phyloP scores from a whole-genome alignment of 2,888 invertebrate species.

The Andrena trimmerana region DNA sequence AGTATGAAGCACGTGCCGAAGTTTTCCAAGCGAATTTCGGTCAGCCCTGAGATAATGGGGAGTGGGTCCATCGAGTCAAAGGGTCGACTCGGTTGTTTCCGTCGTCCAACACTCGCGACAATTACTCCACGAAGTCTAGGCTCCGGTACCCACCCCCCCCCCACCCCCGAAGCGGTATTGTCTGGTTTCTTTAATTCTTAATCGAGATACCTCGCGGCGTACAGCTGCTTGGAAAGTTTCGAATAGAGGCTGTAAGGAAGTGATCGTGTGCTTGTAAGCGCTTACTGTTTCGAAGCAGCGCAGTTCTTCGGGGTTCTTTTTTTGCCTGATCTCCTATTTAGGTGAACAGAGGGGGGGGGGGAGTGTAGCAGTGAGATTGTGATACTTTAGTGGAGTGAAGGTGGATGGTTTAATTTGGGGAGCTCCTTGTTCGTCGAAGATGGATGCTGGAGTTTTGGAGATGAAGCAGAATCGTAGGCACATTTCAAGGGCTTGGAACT shows the following conservation, averaged over 20 bases:
- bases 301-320: too few species aligned
- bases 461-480: too few species aligned
- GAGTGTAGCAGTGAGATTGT: too few species aligned
- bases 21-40: conserved; percentile 2
- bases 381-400: too few species aligned
- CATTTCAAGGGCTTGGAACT: too few species aligned
- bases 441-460: too few species aligned
- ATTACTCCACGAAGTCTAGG: background rate
- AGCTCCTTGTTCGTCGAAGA: too few species aligned
- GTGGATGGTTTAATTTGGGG: too few species aligned
- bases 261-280: too few species aligned
- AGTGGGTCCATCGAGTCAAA: background rate
- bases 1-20: background rate
- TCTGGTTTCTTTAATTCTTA: conserved; percentile 7
- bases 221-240: background rate
- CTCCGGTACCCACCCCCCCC: background rate
- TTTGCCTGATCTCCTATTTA: too few species aligned
- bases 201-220: conserved; percentile 1
- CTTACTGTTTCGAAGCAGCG: background rate
- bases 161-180: background rate
- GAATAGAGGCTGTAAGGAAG: too few species aligned
- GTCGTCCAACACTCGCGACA: conserved; percentile 1
- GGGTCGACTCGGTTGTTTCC: background rate
- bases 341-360: too few species aligned
- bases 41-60: background rate